Evolutionary conservation across 2,113 vertebrate species (phyloP), one percentile per base, ranked within the genome.

Genomic region (Gopherus flavomarginatus): DNA sequence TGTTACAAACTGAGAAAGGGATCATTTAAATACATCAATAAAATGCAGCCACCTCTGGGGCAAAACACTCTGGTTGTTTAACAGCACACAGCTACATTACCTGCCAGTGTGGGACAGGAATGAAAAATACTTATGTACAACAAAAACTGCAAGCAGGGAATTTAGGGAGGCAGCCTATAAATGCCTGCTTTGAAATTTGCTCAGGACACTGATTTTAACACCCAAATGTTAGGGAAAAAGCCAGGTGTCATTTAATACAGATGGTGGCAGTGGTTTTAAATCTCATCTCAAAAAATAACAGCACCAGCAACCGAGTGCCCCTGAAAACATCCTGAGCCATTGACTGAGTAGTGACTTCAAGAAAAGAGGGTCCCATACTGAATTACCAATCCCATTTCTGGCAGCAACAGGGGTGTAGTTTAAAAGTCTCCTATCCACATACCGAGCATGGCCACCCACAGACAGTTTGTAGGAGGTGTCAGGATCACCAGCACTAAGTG

Each of bases 31-130:
- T 57, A 53, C 29, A 78, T 24, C 75, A 14, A 14, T 42, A 78
- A 44, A 47, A 44, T 78, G 42, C 42, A 78, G 42, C 42, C 75
- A 47, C 44, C 72, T 38, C 49, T 50, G n/a, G 8, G 52, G 84
- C 72, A 57, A 50, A 11, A 87, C 85, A 42, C n/a, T 50, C 79
- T 31, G 62, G 50, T 47, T 7, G n/a, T 24, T 80, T 83, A 88
- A 81, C 16, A 83, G 88, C 31, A 52, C 44, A 24, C 11, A 53
- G 65, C 16, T 47, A 57, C 87, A 85, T 65, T 80, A 78, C 1
- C 0, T 24, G 81, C n/a, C 57, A 42, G 85, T 44, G 89, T 2
- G 52, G 65, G 62, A 22, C 0, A 0, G 42, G 47, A 77, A 0
- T 78, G 9, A 0, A 1, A 44, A 42, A 44, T 14, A 8, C 42